Evolutionary conservation across 92 coral and sea anemone genomes (phyloP).

Genomic region (Palythoa grandis): DNA sequence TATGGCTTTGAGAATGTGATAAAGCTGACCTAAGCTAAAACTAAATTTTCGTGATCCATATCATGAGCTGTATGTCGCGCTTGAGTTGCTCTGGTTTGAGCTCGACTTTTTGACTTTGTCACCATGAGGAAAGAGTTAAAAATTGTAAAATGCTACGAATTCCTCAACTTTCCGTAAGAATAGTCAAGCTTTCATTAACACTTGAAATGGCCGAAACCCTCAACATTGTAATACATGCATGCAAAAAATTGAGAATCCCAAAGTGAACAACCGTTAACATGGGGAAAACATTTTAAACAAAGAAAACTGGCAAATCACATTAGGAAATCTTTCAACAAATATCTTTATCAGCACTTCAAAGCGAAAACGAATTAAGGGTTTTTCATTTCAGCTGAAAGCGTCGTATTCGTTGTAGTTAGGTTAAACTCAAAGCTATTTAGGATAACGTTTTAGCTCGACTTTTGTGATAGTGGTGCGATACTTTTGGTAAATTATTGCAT

Average conservation of each 20-base stretch:
- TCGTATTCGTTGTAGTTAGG: too few species aligned
- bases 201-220: neutral
- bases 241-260: neutral
- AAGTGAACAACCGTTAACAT: too few species aligned
- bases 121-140: constrained; percentile 36
- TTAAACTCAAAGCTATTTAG: too few species aligned
- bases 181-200: neutral
- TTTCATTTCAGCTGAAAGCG: neutral
- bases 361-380: neutral
- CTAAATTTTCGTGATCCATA: neutral
- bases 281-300: neutral
- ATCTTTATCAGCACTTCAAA: neutral
- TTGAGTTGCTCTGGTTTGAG: neutral
- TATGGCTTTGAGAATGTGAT: neutral
- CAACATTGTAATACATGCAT: neutral
- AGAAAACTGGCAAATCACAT: neutral
- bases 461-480: too few species aligned
- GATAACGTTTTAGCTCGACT: too few species aligned
- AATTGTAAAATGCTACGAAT: constrained; percentile 14
- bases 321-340: neutral
- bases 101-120: neutral
- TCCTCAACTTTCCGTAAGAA: neutral
- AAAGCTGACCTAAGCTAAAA: neutral
- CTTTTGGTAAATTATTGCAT: too few species aligned
- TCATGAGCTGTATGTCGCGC: neutral